Base-by-base conservation (phyloP, 2,888 invertebrate species). In the Drosophila pegasa region DNA sequence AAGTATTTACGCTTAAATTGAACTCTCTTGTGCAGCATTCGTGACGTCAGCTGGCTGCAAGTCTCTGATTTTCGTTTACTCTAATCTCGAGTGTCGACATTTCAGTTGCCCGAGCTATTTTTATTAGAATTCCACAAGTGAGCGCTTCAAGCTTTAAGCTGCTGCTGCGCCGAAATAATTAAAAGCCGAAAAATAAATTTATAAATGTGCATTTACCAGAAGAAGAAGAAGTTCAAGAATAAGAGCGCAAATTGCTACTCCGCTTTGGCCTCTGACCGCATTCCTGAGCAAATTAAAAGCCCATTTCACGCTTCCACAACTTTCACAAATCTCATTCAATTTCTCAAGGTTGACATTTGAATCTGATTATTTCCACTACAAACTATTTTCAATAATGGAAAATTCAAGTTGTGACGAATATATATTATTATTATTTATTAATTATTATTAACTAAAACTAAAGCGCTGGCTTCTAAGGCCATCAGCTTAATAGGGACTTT, bases 1-100 rank as follows among this genome's bases (percentile, higher is more conserved):
- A 80, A 80, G 71, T 74, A 80, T 84, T 80, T 80, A 80, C 84
- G 45, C 78, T 84, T 80, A 80, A 80, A 80, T 80, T 80, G 81
- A 80, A 80, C 80, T 80, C 80, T 80, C 78, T 71, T 55, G 74
- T 80, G 75, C 31, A 33, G 54, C 62, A 68, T 72, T 58, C 50
- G 38, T 59, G 64, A 33, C 67, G 67, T 57, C 47, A 43, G 33
- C 67, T n/a, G 55, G 14, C n/a, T 70, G 70, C 73, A 68, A 37
- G 35, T 37, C 35, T 16, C 35, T 25, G 33, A 51, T 55, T 55
- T 48, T 45, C 37, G 50, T 29, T 52, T 5, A 62, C 59, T 43
- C 37, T 29, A 10, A 10, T 35, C 50, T 37, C 63, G 47, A 52
- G 83, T 80, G 79, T 80, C 74, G 79, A 76, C 80, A 79, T 80